These are phyloP conservation scores for Hirtodrosophila confusa DNA, from an alignment of 2,888 invertebrate genomes.

Conservation along the genomic window DNA sequence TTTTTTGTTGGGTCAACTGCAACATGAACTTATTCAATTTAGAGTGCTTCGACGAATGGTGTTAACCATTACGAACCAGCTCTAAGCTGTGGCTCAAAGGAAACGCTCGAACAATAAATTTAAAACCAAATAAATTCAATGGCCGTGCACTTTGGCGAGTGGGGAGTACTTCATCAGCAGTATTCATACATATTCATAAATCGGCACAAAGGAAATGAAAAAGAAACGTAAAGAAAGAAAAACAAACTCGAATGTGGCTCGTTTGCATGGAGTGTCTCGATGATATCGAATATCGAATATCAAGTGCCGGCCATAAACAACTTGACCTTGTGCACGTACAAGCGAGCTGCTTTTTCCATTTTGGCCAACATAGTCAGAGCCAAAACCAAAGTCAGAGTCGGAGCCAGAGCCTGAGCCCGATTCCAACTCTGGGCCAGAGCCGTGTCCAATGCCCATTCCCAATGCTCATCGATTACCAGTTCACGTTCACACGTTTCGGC, in stretches of 20 bases:
- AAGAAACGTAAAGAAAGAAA: not conserved
- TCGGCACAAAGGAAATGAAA: constrained; percentile 41
- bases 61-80: constrained; percentile 16
- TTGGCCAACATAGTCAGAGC: constrained; percentile 8
- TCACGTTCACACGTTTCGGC: constrained; percentile 74
- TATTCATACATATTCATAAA: constrained; percentile 55
- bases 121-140: constrained; percentile 61
- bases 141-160: constrained; percentile 44
- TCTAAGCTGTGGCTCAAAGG: constrained; percentile 6
- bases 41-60: not conserved
- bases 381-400: not conserved
- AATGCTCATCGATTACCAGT: constrained; percentile 72
- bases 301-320: constrained; percentile 78
- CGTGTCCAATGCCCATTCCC: constrained; percentile 42
- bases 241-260: constrained; percentile 3
- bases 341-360: constrained; percentile 23
- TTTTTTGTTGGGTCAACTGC: constrained; percentile 7
- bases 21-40: constrained; percentile 22
- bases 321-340: constrained; percentile 77
- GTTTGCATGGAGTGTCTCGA: constrained; percentile 36
- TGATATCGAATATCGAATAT: constrained; percentile 68
- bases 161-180: constrained; percentile 49
- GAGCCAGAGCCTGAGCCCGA: not conserved
- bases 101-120: constrained; percentile 45
- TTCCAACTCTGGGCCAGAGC: constrained; percentile 1